These are phyloP conservation scores for Aythya fuligula DNA, from an alignment of 2,797 vertebrate genomes.

Conservation along the genomic window DNA sequence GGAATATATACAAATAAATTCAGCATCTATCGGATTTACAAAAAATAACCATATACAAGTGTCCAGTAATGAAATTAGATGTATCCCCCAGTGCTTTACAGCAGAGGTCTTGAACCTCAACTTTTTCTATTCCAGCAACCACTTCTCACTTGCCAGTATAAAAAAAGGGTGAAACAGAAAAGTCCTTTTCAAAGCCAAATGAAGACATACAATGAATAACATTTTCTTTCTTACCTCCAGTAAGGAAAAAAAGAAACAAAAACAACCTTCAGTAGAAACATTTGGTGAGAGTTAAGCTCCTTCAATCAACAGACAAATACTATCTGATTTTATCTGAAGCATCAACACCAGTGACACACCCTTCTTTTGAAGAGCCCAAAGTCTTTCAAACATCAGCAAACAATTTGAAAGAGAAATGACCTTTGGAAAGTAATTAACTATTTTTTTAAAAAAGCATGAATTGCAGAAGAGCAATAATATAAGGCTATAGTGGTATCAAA, in stretches of 20 bases:
- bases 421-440: background rate
- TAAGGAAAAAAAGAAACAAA: background rate
- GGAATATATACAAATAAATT: background rate
- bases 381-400: background rate
- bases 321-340: constrained; percentile 8
- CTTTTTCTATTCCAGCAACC: background rate
- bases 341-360: background rate
- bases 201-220: background rate
- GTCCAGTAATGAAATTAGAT: background rate
- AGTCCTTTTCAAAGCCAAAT: background rate
- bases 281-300: background rate
- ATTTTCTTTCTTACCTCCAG: background rate
- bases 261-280: background rate
- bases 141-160: background rate
- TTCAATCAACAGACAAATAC: background rate
- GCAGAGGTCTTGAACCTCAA: background rate
- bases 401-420: background rate
- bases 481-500: background rate
- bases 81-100: background rate
- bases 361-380: background rate
- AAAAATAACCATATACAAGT: background rate
- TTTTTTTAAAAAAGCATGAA: background rate
- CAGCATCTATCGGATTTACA: background rate
- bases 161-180: background rate
- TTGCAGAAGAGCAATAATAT: background rate